A percentile compares a stretch with the other conserved stretches of the same genome.
Conservation (phyloP, 2,113 vertebrate species). For the Malurus cyaneus region DNA sequence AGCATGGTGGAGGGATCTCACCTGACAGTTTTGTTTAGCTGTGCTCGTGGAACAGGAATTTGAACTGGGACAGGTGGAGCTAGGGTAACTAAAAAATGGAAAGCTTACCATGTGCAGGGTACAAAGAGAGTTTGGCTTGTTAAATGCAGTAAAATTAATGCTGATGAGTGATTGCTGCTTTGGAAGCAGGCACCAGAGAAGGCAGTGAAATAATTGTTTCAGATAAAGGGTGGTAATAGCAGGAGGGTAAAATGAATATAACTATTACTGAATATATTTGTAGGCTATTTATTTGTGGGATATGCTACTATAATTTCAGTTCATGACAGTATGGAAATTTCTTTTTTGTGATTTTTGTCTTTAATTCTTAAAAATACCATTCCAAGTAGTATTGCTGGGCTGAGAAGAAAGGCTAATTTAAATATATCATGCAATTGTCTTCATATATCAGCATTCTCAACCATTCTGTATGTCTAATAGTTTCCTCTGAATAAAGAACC, state of each 20-base stretch:
- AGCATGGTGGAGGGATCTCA: not conserved
- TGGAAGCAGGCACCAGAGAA: not conserved
- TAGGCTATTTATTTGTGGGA: not conserved
- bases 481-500: slow-evolving; percentile 7
- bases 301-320: not conserved
- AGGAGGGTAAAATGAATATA: not conserved
- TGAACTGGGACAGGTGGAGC: not conserved
- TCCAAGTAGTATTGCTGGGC: not conserved
- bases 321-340: not conserved
- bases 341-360: not conserved
- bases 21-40: not conserved
- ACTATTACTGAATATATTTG: not conserved
- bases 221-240: not conserved
- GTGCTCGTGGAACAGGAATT: not conserved
- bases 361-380: not conserved
- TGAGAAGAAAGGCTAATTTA: not conserved
- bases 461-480: not conserved
- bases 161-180: not conserved
- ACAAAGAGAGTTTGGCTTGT: not conserved
- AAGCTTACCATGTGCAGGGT: not conserved
- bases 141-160: not conserved
- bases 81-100: not conserved
- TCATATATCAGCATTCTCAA: not conserved
- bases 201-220: not conserved
- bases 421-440: slow-evolving; percentile 19